Conservation (phyloP, 2,113 vertebrate species). For the Tachycineta bicolor region DNA sequence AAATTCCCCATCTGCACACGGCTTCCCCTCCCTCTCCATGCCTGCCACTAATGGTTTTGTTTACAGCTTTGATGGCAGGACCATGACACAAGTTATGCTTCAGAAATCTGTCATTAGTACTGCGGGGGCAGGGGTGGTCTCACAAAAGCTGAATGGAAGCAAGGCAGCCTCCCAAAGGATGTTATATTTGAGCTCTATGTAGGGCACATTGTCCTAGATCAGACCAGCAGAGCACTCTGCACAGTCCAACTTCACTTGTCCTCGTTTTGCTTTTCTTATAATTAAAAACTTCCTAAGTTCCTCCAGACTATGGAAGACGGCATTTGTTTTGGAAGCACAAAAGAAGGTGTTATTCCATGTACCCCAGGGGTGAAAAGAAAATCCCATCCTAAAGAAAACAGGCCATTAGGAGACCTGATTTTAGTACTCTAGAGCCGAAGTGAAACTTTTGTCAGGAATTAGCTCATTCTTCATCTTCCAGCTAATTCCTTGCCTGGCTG, state of each 20-base stretch:
- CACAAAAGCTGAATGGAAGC: constrained; percentile 54
- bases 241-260: constrained; percentile 42
- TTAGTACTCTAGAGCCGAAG: background rate
- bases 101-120: constrained; percentile 22
- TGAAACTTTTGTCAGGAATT: constrained; percentile 20
- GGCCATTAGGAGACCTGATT: background rate
- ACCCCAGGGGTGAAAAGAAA: background rate
- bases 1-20: background rate
- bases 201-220: constrained; percentile 70
- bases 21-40: background rate
- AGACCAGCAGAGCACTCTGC: constrained; percentile 44
- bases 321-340: constrained; percentile 39
- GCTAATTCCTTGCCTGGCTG: background rate
- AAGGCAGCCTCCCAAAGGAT: constrained; percentile 42
- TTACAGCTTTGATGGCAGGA: constrained; percentile 4
- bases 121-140: background rate
- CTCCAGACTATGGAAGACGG: constrained; percentile 1
- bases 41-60: constrained; percentile 33
- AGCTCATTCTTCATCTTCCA: background rate
- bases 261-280: constrained; percentile 49
- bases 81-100: background rate
- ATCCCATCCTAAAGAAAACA: background rate
- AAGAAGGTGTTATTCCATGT: background rate
- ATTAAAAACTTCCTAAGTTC: constrained; percentile 65
- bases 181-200: constrained; percentile 66